These are phyloP conservation scores for Beaufortia kweichowensis DNA, from an alignment of 2,113 vertebrate species.

Conservation along the genomic window DNA sequence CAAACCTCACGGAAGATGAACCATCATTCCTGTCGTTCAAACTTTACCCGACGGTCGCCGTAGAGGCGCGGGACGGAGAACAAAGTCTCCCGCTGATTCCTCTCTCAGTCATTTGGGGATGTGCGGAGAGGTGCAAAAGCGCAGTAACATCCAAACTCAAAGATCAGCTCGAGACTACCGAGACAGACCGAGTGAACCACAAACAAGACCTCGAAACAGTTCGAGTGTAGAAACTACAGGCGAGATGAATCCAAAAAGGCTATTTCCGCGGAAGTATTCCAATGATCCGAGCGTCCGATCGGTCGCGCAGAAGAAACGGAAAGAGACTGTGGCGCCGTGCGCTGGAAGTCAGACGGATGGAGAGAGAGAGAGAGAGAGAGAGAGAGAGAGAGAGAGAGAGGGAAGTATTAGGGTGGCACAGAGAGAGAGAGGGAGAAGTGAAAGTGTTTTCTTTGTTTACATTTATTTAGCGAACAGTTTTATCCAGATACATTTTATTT, in stretches of 20 bases:
- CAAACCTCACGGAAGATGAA: constrained; percentile 65
- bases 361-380: background rate
- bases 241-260: constrained; percentile 26
- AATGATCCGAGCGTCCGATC: constrained; percentile 23
- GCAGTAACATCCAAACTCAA: constrained; percentile 71
- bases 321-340: constrained; percentile 22
- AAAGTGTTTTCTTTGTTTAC: constrained; percentile 41
- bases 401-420: constrained; percentile 4
- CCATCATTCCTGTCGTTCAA: constrained; percentile 64
- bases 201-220: background rate
- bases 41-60: constrained; percentile 77
- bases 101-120: constrained; percentile 73
- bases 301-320: constrained; percentile 13
- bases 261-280: constrained; percentile 22
- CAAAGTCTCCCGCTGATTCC: constrained; percentile 70
- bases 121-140: constrained; percentile 57
- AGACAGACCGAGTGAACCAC: constrained; percentile 53
- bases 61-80: constrained; percentile 65
- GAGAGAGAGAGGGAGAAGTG: constrained; percentile 52
- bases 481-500: too few relatives aligned
- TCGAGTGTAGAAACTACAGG: background rate
- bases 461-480: too few relatives aligned
- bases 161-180: constrained; percentile 57
- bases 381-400: constrained; percentile 20
- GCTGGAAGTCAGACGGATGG: background rate